phyloP scores from a whole-genome alignment of 2,888 invertebrate genomes.

The Tenthredo amoena region DNA sequence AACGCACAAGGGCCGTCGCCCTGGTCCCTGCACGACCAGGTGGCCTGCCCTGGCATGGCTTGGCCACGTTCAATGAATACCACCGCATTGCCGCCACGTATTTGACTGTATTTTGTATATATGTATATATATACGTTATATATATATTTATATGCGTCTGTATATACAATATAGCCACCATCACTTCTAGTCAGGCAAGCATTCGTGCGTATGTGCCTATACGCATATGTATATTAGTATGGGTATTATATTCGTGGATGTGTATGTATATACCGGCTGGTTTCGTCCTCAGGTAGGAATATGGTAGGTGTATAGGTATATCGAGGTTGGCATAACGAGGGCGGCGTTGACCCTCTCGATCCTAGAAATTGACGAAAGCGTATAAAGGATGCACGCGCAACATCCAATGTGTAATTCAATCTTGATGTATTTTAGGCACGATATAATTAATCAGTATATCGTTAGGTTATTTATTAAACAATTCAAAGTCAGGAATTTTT shows the following conservation, averaged over 20 bases:
- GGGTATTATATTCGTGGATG: not conserved
- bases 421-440: not conserved
- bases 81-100: constrained; percentile 28
- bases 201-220: not conserved
- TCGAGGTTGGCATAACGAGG: constrained; percentile 34
- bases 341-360: constrained; percentile 49
- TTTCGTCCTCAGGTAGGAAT: constrained; percentile 32
- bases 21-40: constrained; percentile 44
- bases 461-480: not conserved
- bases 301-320: constrained; percentile 19
- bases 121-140: no score
- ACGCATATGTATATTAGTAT: not conserved
- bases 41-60: constrained; percentile 31
- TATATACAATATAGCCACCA: constrained; percentile 5
- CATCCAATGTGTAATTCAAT: not conserved
- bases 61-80: constrained; percentile 34
- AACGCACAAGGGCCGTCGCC: constrained; percentile 51
- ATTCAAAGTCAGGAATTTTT: not conserved
- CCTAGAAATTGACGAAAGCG: constrained; percentile 24
- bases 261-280: constrained; percentile 20
- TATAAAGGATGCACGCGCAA: not conserved
- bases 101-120: constrained; percentile 4
- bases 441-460: not conserved
- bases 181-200: constrained; percentile 14
- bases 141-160: not conserved